Evolutionary conservation across 2,888 invertebrate genomes (phyloP).

Genomic region (Pachycephus smyrnensis): DNA sequence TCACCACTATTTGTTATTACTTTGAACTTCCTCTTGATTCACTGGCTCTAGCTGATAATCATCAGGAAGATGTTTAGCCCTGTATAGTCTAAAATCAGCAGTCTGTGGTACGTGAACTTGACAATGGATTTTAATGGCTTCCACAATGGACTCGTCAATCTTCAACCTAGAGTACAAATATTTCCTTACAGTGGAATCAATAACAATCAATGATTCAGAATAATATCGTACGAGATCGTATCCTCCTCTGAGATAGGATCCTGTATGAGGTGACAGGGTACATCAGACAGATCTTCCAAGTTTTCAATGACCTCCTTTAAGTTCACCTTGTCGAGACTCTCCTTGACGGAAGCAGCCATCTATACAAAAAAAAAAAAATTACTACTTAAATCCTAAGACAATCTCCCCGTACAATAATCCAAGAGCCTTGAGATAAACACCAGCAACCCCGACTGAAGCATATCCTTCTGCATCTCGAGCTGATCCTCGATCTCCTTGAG

Average conservation of each 20-base stretch:
- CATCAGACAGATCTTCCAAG: conserved; percentile 36
- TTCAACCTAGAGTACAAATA: conserved; percentile 58
- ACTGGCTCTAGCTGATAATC: conserved; percentile 67
- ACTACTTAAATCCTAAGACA: background rate
- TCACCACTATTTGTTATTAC: background rate
- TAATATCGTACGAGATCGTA: background rate
- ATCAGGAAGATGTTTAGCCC: conserved; percentile 61
- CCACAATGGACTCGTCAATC: conserved; percentile 65
- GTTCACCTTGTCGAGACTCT: conserved; percentile 35
- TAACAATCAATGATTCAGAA: background rate
- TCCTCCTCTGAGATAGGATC: conserved; percentile 19
- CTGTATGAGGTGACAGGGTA: conserved; percentile 50
- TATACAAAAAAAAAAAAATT: conserved; percentile 27
- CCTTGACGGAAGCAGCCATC: conserved; percentile 32
- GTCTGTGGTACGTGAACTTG: conserved; percentile 64
- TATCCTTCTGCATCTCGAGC: conserved; percentile 36
- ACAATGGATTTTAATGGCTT: conserved; percentile 66
- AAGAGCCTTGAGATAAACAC: conserved; percentile 34
- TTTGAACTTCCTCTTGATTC: conserved; percentile 16
- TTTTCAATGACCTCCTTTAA: conserved; percentile 45
- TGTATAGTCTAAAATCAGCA: conserved; percentile 60
- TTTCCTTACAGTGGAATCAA: background rate
- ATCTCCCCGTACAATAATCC: background rate
- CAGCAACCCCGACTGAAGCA: conserved; percentile 32
- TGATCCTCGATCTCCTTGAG: conserved; percentile 35